Evolutionary conservation across 2,888 invertebrate species (phyloP).

Genomic region (Oeneis ivallda): DNA sequence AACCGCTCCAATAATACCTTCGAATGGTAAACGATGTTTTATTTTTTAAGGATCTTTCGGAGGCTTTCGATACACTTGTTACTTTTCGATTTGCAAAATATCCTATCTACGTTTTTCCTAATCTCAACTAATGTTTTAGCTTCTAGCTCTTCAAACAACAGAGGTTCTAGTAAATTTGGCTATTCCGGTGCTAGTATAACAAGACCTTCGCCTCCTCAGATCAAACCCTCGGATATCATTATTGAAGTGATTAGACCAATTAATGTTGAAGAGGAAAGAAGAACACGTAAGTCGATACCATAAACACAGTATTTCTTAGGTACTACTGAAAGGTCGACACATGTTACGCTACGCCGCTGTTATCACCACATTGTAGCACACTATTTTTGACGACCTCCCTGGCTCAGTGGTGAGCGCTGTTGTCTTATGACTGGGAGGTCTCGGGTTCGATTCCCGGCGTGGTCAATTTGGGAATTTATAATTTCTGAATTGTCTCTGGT

Average conservation of each 20-base stretch:
- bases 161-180: constrained; percentile 73
- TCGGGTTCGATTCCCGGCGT: too few relatives aligned
- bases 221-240: constrained; percentile 67
- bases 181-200: constrained; percentile 72
- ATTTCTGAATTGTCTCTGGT: too few relatives aligned
- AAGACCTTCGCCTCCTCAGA: constrained; percentile 65
- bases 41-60: not conserved
- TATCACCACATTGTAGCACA: too few relatives aligned
- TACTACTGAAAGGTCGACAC: too few relatives aligned
- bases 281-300: constrained; percentile 40
- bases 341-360: too few relatives aligned
- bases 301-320: too few relatives aligned
- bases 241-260: constrained; percentile 66
- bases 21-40: constrained; percentile 59
- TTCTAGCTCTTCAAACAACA: constrained; percentile 58
- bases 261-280: constrained; percentile 54
- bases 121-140: constrained; percentile 35
- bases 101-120: too few relatives aligned
- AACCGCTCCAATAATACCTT: constrained; percentile 65
- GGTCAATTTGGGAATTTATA: too few relatives aligned
- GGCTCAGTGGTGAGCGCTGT: too few relatives aligned
- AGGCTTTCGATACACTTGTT: not conserved
- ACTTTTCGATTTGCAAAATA: not conserved
- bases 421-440: too few relatives aligned
- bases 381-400: too few relatives aligned